A percentile compares a stretch with the other conserved stretches of the same genome.
Evolutionary conservation across 1,140 invertebrate genomes (phyloP).

Genomic region (Eubasilissa regina): DNA sequence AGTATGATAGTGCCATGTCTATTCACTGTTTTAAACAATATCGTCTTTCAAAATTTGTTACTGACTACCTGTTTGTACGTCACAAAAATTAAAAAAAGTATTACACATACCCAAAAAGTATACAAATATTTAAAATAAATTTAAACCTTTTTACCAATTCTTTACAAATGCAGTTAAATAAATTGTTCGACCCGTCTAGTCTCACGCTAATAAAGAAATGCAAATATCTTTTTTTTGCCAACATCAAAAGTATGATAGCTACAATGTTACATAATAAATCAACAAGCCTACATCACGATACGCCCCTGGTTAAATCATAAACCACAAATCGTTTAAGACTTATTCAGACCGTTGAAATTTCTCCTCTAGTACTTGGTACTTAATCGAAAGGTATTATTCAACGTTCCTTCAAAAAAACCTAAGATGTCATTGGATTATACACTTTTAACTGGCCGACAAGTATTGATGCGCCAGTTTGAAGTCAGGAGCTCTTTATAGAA

Average conservation of each 20-base stretch:
- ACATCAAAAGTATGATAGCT: background rate
- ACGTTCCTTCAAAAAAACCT: background rate
- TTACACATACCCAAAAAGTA: too few species aligned
- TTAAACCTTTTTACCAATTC: too few species aligned
- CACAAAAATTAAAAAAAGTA: too few species aligned
- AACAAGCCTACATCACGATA: conserved; percentile 34
- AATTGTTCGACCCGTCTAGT: too few species aligned
- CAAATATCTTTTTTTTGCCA: conserved; percentile 4
- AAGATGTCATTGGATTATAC: background rate
- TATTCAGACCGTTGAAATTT: background rate
- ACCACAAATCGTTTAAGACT: conserved; percentile 22
- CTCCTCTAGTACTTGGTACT: background rate
- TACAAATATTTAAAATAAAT: too few species aligned
- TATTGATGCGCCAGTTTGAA: background rate
- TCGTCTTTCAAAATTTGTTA: too few species aligned
- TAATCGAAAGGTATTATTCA: background rate
- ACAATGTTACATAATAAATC: conserved; percentile 14
- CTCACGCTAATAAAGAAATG: background rate
- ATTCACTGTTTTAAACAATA: too few species aligned
- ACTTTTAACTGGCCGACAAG: background rate
- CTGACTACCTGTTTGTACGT: too few species aligned
- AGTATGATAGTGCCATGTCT: too few species aligned
- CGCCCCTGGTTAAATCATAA: conserved; percentile 40
- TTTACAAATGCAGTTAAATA: too few species aligned
- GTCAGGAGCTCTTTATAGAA: conserved; percentile 1